phyloP scores from a whole-genome alignment of 2,888 invertebrate species.

The Xylocampa areola region DNA sequence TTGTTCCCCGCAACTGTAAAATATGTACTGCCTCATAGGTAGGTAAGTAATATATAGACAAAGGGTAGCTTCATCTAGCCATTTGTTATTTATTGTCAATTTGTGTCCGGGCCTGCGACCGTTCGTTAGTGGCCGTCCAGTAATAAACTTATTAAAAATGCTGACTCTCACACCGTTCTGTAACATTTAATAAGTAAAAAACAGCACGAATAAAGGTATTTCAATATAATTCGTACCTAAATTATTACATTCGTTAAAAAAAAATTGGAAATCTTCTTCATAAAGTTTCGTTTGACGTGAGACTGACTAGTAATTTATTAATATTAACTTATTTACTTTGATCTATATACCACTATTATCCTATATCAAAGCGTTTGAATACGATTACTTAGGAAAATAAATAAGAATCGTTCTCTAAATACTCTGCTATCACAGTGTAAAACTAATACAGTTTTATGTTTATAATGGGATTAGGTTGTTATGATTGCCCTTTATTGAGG shows the following conservation, averaged over 20 bases:
- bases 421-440: no score
- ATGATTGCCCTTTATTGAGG: no score
- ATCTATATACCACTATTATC: no score
- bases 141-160: constrained; percentile 79
- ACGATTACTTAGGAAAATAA: no score
- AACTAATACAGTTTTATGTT: no score
- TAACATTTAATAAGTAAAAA: constrained; percentile 20
- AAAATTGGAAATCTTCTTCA: constrained; percentile 9
- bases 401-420: no score
- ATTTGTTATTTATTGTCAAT: constrained; percentile 83
- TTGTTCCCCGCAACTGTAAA: constrained; percentile 36
- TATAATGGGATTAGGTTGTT: no score
- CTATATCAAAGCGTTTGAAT: no score
- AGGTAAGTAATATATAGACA: constrained; percentile 62
- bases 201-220: no score
- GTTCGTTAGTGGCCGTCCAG: constrained; percentile 76
- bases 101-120: constrained; percentile 72
- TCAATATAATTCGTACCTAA: no score
- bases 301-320: constrained; percentile 29
- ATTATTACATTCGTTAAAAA: no score
- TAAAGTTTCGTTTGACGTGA: constrained; percentile 16
- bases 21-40: constrained; percentile 44
- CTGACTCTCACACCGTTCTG: constrained; percentile 61
- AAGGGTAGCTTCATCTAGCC: constrained; percentile 67
- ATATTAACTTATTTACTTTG: no score